Percentiles rank a stretch among this genome's conserved stretches.
These are phyloP conservation scores for Gadopsis bispinosus DNA, from an alignment of 2,797 vertebrate species.

Conservation along the genomic window DNA sequence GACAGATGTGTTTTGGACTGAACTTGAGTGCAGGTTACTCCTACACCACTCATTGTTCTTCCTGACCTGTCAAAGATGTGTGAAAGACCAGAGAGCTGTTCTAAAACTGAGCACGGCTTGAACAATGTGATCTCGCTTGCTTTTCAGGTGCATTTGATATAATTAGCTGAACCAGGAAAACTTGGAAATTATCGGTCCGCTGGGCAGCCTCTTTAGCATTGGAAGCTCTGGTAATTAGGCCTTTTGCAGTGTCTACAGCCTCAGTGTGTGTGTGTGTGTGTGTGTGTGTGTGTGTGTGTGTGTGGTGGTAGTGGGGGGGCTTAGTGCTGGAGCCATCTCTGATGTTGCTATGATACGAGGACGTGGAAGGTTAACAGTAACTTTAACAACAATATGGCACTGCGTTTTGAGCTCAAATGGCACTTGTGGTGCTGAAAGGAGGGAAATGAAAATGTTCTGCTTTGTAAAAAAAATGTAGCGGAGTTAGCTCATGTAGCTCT, in stretches of 20 bases:
- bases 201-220: constrained; percentile 22
- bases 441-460: neutral
- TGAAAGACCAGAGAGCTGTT: constrained; percentile 3
- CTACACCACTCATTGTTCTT: constrained; percentile 7
- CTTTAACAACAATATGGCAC: constrained; percentile 53
- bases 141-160: constrained; percentile 18
- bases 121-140: neutral
- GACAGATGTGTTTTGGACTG: constrained; percentile 17
- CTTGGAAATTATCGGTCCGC: constrained; percentile 15
- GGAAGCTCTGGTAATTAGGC: constrained; percentile 54
- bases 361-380: constrained; percentile 63
- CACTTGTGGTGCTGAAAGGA: constrained; percentile 24
- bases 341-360: constrained; percentile 73
- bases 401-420: constrained; percentile 38
- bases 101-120: neutral
- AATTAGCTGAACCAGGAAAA: constrained; percentile 33
- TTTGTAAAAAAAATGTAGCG: neutral
- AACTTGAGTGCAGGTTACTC: constrained; percentile 35
- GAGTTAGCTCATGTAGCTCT: neutral
- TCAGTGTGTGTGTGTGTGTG: constrained; percentile 35
- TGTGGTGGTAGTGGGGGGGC: constrained; percentile 22
- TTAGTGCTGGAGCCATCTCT: constrained; percentile 57
- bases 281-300: constrained; percentile 35
- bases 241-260: constrained; percentile 47
- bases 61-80: constrained; percentile 8